Evolutionary conservation across 2,113 vertebrate genomes (phyloP), one percentile per base, ranked within the genome.

Genomic region (Phalacrocorax aristotelis): DNA sequence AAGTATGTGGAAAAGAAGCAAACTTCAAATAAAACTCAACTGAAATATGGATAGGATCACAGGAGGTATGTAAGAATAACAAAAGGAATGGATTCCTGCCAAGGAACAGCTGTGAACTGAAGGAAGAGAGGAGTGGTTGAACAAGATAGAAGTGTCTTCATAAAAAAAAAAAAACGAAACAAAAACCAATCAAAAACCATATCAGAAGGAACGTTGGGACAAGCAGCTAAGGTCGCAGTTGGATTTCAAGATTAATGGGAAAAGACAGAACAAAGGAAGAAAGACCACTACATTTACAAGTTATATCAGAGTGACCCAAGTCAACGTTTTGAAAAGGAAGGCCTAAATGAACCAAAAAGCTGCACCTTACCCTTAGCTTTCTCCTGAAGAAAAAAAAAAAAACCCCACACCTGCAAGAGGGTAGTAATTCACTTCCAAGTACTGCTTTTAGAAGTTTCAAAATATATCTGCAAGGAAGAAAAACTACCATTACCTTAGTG

Each of bases 291-390:
- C 20, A 44, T 55, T 30, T 55, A 7, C 57, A 75, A 70, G 55
- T 58, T 72, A 2, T 3, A 58, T 15, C 34, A 15, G 42, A 44
- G 36, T 4, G 0, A 52, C 16, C 3, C 0, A 77, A 79, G 36
- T 30, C 34, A 38, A 25, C 4, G 10, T 36, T 55, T 54, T 46
- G 44, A 78, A 62, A 15, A 30, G 30, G 36, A 52, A 72, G 32
- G 29, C 52, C 69, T 60, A 7, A 85, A 36, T 1, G 3, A 30
- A 44, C 30, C n/a, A 36, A 55, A 80, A 54, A 42, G 44, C n/a
- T 36, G 27, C 13, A 61, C 32, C 10, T 13, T 17, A 17, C 34
- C 70, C 29, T 71, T 44, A 44, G 54, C 27, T 26, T 82, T 61
- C 58, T 72, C 7, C 27, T 11, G 13, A 49, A 48, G 13, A 40